Conservation (phyloP, 2,113 vertebrate genomes). For the Bagarius yarrelli region DNA sequence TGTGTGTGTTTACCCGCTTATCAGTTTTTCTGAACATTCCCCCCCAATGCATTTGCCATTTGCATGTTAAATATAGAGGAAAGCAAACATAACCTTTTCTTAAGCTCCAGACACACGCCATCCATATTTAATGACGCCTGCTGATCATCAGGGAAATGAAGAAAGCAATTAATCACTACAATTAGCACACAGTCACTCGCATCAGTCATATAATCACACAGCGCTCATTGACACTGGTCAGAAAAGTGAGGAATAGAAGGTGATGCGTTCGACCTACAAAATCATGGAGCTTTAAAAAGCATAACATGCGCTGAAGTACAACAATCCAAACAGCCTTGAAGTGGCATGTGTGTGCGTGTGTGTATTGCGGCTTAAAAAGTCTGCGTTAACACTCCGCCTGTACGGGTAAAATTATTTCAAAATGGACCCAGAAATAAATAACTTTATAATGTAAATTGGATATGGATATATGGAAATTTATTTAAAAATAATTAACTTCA, state of each 20-base stretch:
- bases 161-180: not conserved
- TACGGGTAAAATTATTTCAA: not conserved
- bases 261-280: not conserved
- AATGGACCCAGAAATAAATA: not conserved
- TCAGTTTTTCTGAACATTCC: not conserved
- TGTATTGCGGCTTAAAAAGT: not conserved
- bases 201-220: not conserved
- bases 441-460: no score
- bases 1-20: not conserved
- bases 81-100: constrained; percentile 11
- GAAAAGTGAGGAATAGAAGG: not conserved
- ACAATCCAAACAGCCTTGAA: not conserved
- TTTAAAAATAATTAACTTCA: not conserved
- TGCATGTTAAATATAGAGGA: constrained; percentile 4
- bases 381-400: constrained; percentile 40
- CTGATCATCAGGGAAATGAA: not conserved
- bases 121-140: constrained; percentile 23
- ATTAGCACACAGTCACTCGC: not conserved
- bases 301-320: not conserved
- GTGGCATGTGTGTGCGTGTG: not conserved
- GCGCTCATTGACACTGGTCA: not conserved
- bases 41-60: not conserved
- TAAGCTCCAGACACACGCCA: not conserved
- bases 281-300: not conserved
- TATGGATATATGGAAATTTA: not conserved